Evolutionary conservation across 2,888 invertebrate species (phyloP).

Genomic region (Odontothrips loti): DNA sequence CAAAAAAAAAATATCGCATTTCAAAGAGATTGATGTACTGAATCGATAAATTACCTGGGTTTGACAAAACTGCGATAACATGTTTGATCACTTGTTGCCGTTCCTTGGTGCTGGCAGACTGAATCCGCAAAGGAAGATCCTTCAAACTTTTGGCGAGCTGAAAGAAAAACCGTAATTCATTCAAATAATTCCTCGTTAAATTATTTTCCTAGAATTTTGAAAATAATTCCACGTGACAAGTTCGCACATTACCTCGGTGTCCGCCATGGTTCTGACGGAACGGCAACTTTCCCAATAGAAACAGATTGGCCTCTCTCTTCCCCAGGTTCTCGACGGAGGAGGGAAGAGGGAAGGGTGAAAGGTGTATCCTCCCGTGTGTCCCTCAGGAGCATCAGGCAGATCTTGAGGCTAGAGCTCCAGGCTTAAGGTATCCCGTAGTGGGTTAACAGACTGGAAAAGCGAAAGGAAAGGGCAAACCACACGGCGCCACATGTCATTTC

Average conservation of each 20-base stretch:
- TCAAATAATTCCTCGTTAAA: conserved; percentile 30
- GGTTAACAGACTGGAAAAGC: too few species aligned
- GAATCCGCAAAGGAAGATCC: conserved; percentile 68
- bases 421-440: too few species aligned
- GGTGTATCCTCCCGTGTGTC: too few species aligned
- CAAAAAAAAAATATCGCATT: background rate
- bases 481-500: too few species aligned
- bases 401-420: too few species aligned
- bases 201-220: conserved; percentile 14
- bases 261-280: conserved; percentile 34
- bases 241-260: conserved; percentile 36
- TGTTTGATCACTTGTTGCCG: conserved; percentile 62
- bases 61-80: conserved; percentile 65
- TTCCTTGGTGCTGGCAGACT: conserved; percentile 67
- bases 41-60: conserved; percentile 59
- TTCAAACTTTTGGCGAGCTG: conserved; percentile 66
- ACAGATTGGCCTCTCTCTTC: too few species aligned
- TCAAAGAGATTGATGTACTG: conserved; percentile 33
- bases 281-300: too few species aligned
- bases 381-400: too few species aligned
- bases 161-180: conserved; percentile 40
- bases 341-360: too few species aligned
- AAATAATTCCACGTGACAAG: conserved; percentile 36
- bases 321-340: too few species aligned
- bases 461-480: too few species aligned